Conservation (phyloP, 2,888 invertebrate species). For the Encarsia formosa region DNA sequence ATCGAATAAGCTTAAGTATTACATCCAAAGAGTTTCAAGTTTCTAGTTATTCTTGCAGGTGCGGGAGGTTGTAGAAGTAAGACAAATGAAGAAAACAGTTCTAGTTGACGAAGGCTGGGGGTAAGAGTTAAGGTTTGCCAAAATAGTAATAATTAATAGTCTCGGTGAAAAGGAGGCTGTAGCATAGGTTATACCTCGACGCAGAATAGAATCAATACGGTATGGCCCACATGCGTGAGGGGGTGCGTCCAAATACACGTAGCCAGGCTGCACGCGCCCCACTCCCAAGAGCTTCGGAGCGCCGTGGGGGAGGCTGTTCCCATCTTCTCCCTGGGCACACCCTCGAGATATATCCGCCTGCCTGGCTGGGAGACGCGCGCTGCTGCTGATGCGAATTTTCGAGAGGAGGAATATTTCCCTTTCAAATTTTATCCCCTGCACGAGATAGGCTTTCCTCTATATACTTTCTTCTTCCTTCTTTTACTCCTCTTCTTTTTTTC, state of each 20-base stretch:
- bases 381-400: conserved; percentile 47
- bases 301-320: conserved; percentile 32
- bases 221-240: conserved; percentile 25
- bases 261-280: conserved; percentile 1
- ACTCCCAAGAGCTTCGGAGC: not conserved
- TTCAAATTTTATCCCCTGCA: conserved; percentile 30
- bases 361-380: conserved; percentile 39
- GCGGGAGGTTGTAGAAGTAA: too few species aligned
- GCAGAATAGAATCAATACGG: conserved; percentile 28
- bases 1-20: too few species aligned
- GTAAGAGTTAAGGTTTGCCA: too few species aligned
- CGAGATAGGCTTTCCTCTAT: conserved; percentile 26
- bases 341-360: conserved; percentile 34
- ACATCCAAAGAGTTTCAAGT: too few species aligned
- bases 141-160: too few species aligned
- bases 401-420: conserved; percentile 40
- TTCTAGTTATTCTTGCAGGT: too few species aligned
- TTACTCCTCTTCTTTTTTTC: conserved; percentile 12
- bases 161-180: too few species aligned
- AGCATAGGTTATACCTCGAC: too few species aligned
- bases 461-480: conserved; percentile 20
- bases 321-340: conserved; percentile 35
- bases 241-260: conserved; percentile 24
- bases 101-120: too few species aligned
- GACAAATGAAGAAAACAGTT: too few species aligned